phyloP scores from a whole-genome alignment of 2,888 invertebrate species.

The Hecatera dysodea region DNA sequence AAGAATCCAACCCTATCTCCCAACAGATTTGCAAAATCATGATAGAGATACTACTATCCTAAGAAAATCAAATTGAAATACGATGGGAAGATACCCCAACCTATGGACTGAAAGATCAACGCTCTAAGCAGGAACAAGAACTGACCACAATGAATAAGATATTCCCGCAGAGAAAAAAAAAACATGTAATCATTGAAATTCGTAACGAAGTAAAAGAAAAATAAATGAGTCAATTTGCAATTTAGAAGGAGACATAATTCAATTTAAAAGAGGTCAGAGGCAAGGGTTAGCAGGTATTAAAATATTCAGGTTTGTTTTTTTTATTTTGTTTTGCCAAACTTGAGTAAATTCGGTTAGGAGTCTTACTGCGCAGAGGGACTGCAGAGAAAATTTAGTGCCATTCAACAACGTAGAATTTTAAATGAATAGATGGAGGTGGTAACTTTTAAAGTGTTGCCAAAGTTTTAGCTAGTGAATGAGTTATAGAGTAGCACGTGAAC shows the following conservation, averaged over 20 bases:
- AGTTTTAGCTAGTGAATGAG: conserved; percentile 47
- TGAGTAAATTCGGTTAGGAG: conserved; percentile 70
- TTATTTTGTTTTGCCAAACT: conserved; percentile 69
- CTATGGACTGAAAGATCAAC: not conserved
- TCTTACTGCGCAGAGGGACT: conserved; percentile 65
- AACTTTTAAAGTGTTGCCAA: conserved; percentile 56
- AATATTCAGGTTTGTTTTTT: conserved; percentile 79
- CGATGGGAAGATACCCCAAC: conserved; percentile 7
- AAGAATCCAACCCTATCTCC: conserved; percentile 28
- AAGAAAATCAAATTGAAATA: conserved; percentile 50
- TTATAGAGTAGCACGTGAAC: conserved; percentile 38
- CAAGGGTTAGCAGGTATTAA: conserved; percentile 74
- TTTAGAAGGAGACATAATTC: conserved; percentile 78
- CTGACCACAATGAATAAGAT: conserved; percentile 9
- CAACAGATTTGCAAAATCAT: conserved; percentile 33
- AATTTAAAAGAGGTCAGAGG: conserved; percentile 71
- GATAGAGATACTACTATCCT: conserved; percentile 40
- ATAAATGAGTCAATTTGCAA: conserved; percentile 79
- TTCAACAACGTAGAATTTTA: conserved; percentile 72
- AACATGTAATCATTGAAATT: conserved; percentile 31
- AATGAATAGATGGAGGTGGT: conserved; percentile 68
- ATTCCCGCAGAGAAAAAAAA: conserved; percentile 7
- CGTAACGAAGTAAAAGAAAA: conserved; percentile 60
- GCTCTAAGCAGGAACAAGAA: not conserved
- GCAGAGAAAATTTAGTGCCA: conserved; percentile 69